Evolutionary conservation across 2,888 invertebrate genomes (phyloP).

Genomic region (Drosophila fulvimacula): DNA sequence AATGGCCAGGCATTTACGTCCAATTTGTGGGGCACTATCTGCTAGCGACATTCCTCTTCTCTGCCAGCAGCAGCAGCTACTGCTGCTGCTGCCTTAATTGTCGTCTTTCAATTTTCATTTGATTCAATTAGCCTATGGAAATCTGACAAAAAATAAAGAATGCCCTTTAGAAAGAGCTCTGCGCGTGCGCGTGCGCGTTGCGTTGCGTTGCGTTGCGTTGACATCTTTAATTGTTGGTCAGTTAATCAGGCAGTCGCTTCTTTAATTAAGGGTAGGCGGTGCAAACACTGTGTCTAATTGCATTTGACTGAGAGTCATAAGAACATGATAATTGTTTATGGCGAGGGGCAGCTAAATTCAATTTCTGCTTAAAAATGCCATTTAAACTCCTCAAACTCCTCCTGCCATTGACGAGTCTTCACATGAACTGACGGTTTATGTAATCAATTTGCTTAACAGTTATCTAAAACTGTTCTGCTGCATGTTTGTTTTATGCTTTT

Average conservation of each 20-base stretch:
- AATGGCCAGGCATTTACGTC: slow-evolving; percentile 45
- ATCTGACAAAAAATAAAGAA: slow-evolving; percentile 54
- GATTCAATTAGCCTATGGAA: slow-evolving; percentile 73
- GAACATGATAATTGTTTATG: slow-evolving; percentile 4
- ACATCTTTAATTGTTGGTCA: slow-evolving; percentile 63
- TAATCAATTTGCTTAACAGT: not conserved
- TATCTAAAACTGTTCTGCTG: not conserved
- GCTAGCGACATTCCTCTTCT: slow-evolving; percentile 48
- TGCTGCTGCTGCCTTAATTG: slow-evolving; percentile 53
- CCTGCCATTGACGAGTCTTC: not conserved
- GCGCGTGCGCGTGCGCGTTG: slow-evolving; percentile 58
- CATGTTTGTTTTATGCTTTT: not conserved
- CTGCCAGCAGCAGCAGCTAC: slow-evolving; percentile 22
- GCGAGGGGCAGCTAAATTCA: slow-evolving; percentile 2
- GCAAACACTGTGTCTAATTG: slow-evolving; percentile 63
- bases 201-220: slow-evolving; percentile 46
- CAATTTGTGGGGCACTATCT: slow-evolving; percentile 20
- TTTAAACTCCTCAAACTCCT: not conserved
- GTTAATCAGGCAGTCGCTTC: slow-evolving; percentile 11
- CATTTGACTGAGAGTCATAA: slow-evolving; percentile 46
- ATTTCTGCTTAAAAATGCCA: not conserved
- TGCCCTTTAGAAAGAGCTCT: slow-evolving; percentile 19
- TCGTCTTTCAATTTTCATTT: slow-evolving; percentile 75
- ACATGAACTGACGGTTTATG: not conserved
- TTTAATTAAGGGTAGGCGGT: slow-evolving; percentile 72